Evolutionary conservation across 1,140 invertebrate species (phyloP).

Genomic region (Brachionus sp.): DNA sequence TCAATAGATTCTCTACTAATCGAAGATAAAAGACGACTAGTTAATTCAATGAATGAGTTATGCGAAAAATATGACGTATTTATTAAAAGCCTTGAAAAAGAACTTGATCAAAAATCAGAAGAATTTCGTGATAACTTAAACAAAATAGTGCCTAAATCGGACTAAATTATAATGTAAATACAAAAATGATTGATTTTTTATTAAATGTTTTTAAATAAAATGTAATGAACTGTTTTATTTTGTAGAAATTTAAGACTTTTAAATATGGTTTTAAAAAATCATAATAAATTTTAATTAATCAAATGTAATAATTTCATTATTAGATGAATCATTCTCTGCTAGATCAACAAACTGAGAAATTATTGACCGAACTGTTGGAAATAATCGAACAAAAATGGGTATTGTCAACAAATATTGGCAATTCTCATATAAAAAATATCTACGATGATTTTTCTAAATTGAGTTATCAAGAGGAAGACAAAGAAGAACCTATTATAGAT

Average conservation of each 20-base stretch:
- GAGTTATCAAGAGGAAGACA: background rate
- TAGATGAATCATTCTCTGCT: background rate
- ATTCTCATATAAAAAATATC: background rate
- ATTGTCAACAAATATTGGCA: background rate
- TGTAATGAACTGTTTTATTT: background rate
- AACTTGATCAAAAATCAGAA: background rate
- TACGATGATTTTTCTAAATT: background rate
- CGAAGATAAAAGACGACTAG: background rate
- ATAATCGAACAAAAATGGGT: slow-evolving; percentile 21
- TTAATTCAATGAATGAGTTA: background rate
- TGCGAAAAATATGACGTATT: background rate
- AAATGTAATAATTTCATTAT: background rate
- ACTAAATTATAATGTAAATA: background rate
- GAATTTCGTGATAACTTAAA: background rate
- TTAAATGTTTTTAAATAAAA: background rate
- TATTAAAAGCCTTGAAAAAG: background rate
- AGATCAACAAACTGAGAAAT: background rate
- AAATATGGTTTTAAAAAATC: slow-evolving; percentile 5
- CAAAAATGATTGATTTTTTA: background rate
- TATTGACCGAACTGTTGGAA: background rate
- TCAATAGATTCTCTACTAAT: background rate
- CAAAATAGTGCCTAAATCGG: background rate
- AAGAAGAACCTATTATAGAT: background rate
- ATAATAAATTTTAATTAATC: background rate
- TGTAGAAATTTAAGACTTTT: background rate